Evolutionary conservation across 1,140 invertebrate genomes (phyloP).

Genomic region (Philopotamus ludificatus): DNA sequence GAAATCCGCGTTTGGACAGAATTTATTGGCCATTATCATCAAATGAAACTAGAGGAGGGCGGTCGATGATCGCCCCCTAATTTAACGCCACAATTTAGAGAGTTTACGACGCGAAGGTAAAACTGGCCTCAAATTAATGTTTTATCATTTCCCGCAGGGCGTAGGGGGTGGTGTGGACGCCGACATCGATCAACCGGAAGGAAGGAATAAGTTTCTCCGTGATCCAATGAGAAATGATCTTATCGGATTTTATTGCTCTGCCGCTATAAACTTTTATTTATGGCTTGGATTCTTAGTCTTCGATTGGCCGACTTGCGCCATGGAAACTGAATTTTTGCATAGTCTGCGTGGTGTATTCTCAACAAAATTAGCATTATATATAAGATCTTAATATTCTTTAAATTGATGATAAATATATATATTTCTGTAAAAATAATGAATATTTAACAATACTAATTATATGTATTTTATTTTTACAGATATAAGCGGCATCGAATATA

Average conservation of each 20-base stretch:
- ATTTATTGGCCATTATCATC: too few relatives aligned
- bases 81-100: conserved; percentile 2
- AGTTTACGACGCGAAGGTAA: conserved; percentile 10
- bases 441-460: too few relatives aligned
- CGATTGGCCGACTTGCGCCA: not conserved
- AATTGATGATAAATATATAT: too few relatives aligned
- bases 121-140: conserved; percentile 28
- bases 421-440: too few relatives aligned
- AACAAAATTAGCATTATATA: too few relatives aligned
- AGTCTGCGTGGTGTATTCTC: too few relatives aligned
- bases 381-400: too few relatives aligned
- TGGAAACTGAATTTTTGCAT: conserved; percentile 34
- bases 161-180: not conserved
- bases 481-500: too few relatives aligned
- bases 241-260: conserved; percentile 40
- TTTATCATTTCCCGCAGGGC: conserved; percentile 21
- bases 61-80: conserved; percentile 24
- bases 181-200: conserved; percentile 37
- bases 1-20: too few relatives aligned
- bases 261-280: conserved; percentile 41
- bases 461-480: too few relatives aligned
- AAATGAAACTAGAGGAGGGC: not conserved
- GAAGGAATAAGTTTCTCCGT: conserved; percentile 37
- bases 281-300: conserved; percentile 28
- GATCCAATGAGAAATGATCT: conserved; percentile 42